A percentile compares a stretch with the other conserved stretches of the same genome.
Conservation (phyloP, 2,797 vertebrate genomes). For the Hozukius guyotensis region DNA sequence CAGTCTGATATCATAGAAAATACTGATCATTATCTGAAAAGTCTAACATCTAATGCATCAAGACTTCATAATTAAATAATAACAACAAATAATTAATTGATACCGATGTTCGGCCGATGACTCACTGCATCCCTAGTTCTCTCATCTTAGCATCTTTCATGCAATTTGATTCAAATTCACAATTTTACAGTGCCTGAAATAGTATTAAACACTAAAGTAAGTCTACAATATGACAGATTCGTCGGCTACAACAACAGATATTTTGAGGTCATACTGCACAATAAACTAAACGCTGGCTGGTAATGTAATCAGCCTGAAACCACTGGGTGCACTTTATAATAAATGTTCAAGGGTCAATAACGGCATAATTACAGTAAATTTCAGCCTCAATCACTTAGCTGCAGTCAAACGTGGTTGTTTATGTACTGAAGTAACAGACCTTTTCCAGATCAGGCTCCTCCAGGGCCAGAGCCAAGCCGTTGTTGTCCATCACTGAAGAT, state of each 20-base stretch:
- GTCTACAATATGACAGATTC: neutral
- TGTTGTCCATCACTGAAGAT: slow-evolving; percentile 99
- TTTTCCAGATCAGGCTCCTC: slow-evolving; percentile 97
- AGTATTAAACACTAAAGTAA: too few species aligned
- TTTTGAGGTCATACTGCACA: neutral
- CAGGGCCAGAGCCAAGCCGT: slow-evolving; percentile 92
- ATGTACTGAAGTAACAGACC: slow-evolving; percentile 69
- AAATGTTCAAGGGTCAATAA: neutral
- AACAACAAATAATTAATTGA: too few species aligned
- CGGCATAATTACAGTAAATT: neutral
- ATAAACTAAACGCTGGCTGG: neutral
- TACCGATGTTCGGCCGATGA: too few species aligned
- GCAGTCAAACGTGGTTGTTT: neutral
- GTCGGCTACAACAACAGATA: neutral
- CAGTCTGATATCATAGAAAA: neutral
- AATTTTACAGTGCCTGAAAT: too few species aligned
- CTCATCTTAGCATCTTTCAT: too few species aligned
- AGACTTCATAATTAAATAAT: neutral
- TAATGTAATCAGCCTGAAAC: neutral
- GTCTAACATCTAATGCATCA: neutral
- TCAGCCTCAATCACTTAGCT: too few species aligned
- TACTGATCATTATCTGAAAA: neutral
- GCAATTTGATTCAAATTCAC: too few species aligned
- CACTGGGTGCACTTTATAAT: neutral
- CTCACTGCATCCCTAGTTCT: too few species aligned